phyloP scores from a whole-genome alignment of 2,113 vertebrate species.

The Papio anubis region DNA sequence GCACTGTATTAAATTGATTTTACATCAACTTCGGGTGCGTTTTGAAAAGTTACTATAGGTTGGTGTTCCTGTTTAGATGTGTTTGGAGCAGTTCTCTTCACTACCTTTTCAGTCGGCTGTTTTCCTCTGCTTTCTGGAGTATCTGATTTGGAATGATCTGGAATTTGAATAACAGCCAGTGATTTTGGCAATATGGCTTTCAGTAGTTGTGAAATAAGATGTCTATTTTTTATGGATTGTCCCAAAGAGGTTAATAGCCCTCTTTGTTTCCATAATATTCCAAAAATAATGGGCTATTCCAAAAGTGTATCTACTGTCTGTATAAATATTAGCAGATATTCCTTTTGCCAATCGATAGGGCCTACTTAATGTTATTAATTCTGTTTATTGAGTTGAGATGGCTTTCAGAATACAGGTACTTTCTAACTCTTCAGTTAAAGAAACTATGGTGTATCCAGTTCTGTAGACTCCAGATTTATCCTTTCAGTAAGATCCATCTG shows the following conservation, averaged over 20 bases:
- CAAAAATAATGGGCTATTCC: not conserved
- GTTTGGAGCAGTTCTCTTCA: not conserved
- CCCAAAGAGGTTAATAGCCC: not conserved
- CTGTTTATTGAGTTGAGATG: not conserved
- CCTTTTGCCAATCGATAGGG: not conserved
- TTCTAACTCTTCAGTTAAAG: not conserved
- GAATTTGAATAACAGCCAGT: not conserved
- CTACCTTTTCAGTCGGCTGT: not conserved
- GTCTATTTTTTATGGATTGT: not conserved
- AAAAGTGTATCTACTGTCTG: not conserved
- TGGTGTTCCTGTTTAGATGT: not conserved
- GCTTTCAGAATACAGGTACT: not conserved
- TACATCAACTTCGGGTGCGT: not conserved
- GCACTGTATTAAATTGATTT: not conserved
- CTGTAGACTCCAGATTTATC: not conserved
- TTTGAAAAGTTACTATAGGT: not conserved
- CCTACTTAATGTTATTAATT: not conserved
- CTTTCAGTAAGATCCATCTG: not conserved
- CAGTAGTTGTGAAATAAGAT: not conserved
- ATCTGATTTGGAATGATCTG: not conserved
- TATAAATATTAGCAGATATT: not conserved
- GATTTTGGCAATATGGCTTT: not conserved
- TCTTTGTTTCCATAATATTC: not conserved
- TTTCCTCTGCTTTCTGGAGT: not conserved
- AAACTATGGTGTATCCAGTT: not conserved